Evolutionary conservation across 2,113 vertebrate species (phyloP), one percentile per base, ranked within the genome.

Genomic region (Heteronetta atricapilla): DNA sequence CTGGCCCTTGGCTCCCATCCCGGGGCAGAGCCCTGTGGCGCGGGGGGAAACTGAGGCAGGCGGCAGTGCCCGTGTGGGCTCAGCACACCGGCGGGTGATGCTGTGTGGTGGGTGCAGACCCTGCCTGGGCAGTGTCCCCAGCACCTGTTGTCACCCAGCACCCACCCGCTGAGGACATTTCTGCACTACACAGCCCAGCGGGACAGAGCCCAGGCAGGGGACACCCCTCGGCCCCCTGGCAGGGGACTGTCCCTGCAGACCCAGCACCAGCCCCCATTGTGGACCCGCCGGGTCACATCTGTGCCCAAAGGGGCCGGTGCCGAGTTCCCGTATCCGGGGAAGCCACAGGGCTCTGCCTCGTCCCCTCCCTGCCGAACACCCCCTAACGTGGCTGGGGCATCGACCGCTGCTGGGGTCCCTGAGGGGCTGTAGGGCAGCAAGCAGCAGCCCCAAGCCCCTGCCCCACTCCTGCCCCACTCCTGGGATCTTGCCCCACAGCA

Each of bases 201-300:
- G 38, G 64, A 13, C 0, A 5, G 75, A 62, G n/a, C 22, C 3
- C 21, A 0, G 29, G 6, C 4, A 1, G 6, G 22, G 33, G 8
- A 1, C 15, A 13, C 4, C 13, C 7, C 14, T 22, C 2, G 1
- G 15, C 13, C 5, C 29, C 34, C 14, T 0, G 38, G 33, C 63
- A 53, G 3, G 1, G 13, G 15, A 36, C 60, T 10, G 34, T 13
- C 66, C 63, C 29, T 38, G 0, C 1, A 22, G 76, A n/a, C 38
- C 6, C 50, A 19, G 40, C 7, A 42, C 19, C 70, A 8, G 66
- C 20, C 7, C 33, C 44, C 4, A 22, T 53, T 13, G 15, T 5
- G 13, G 48, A 13, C 16, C 40, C 3, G 0, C 11, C 3, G 38
- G 58, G 50, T 66, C 29, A 26, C 8, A 2, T 4, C n/a, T 25